Percentiles rank a stretch among this genome's conserved stretches.
Conservation (phyloP, 2,113 vertebrate genomes). For the Solea solea region DNA sequence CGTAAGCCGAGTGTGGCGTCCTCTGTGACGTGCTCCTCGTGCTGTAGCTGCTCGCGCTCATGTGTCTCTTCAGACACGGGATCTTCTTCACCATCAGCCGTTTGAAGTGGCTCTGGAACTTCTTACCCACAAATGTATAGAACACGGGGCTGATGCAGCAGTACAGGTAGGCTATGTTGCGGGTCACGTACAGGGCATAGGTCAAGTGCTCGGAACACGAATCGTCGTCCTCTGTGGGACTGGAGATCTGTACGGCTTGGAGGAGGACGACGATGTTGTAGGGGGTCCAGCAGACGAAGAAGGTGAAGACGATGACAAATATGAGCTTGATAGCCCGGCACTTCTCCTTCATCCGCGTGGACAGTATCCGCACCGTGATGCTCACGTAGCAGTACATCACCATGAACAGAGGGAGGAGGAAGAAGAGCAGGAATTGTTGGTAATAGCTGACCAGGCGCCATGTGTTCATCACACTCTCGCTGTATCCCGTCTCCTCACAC, state of each 20-base stretch:
- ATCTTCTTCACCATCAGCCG: conserved; percentile 65
- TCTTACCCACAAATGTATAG: conserved; percentile 83
- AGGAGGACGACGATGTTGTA: conserved; percentile 81
- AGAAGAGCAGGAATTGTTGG: conserved; percentile 81
- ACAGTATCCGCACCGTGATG: conserved; percentile 77
- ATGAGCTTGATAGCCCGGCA: conserved; percentile 80
- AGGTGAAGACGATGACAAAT: conserved; percentile 78
- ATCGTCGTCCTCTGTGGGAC: rapidly evolving
- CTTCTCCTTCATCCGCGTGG: conserved; percentile 77
- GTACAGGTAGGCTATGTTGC: conserved; percentile 81
- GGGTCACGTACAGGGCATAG: conserved; percentile 74
- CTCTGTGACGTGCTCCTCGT: conserved; percentile 70
- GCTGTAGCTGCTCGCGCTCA: conserved; percentile 63
- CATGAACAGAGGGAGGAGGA: conserved; percentile 77
- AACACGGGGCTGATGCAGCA: conserved; percentile 83
- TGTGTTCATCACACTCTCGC: neutral
- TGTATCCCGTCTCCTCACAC: conserved; percentile 64
- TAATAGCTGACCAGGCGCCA: conserved; percentile 77
- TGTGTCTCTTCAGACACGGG: conserved; percentile 70
- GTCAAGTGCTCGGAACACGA: conserved; percentile 45
- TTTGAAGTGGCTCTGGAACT: conserved; percentile 82
- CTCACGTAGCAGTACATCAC: conserved; percentile 79
- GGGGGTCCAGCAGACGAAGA: conserved; percentile 82
- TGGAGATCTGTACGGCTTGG: conserved; percentile 49
- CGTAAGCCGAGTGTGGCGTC: conserved; percentile 62